Percentiles rank a stretch among this genome's conserved stretches.
These are phyloP conservation scores for Chelmon rostratus DNA, from an alignment of 2,797 vertebrate species.

Conservation along the genomic window DNA sequence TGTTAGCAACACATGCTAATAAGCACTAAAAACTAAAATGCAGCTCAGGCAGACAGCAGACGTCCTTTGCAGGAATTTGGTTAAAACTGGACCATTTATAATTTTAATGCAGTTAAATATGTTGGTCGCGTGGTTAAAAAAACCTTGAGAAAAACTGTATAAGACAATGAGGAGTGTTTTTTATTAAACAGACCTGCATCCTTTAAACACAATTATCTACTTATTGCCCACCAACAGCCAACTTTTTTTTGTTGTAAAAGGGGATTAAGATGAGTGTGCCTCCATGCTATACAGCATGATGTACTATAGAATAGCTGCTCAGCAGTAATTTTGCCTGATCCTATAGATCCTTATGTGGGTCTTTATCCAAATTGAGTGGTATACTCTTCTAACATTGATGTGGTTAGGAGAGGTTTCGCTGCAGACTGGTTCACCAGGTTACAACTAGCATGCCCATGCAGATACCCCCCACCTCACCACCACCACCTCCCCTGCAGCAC, in stretches of 20 bases:
- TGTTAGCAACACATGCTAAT: not conserved
- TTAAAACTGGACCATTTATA: not conserved
- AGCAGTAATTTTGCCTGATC: slow-evolving; percentile 24
- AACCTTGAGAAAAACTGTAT: too few relatives aligned
- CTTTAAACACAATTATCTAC: not conserved
- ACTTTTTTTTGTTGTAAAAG: not conserved
- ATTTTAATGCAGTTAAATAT: not conserved
- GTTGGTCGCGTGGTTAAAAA: not conserved
- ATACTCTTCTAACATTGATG: slow-evolving; percentile 14
- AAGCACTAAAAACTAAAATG: not conserved
- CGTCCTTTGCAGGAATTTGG: not conserved
- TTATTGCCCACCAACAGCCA: not conserved
- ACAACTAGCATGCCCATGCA: not conserved
- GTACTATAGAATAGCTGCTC: slow-evolving; percentile 6
- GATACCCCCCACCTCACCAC: not conserved
- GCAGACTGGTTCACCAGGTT: slow-evolving; percentile 28
- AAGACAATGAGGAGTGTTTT: too few relatives aligned
- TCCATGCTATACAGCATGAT: not conserved
- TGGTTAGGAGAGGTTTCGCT: not conserved
- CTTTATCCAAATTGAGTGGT: slow-evolving; percentile 9
- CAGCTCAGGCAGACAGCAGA: not conserved
- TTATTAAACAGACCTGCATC: too few relatives aligned
- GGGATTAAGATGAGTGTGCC: not conserved
- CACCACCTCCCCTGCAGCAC: slow-evolving; percentile 13
- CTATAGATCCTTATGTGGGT: slow-evolving; percentile 50